These are phyloP conservation scores for Apotomis betuletana DNA, from an alignment of 2,888 invertebrate species.

Conservation along the genomic window DNA sequence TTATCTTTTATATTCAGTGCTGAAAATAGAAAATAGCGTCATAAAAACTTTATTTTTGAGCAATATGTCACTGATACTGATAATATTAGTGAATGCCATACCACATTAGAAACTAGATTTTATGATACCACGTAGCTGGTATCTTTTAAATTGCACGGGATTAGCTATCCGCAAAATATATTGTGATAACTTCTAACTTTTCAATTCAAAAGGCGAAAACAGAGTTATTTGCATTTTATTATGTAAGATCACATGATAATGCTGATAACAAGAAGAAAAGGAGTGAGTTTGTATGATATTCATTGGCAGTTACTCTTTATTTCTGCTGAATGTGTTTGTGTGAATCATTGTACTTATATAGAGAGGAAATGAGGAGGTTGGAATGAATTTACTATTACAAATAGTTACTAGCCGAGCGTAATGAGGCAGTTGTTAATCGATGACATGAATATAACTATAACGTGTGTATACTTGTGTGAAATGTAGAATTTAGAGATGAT, in stretches of 20 bases:
- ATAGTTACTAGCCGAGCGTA: too few relatives aligned
- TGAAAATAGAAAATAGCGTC: background rate
- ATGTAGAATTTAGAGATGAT: too few relatives aligned
- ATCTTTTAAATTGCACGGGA: slow-evolving; percentile 20
- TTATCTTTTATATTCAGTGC: too few relatives aligned
- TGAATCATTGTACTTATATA: background rate
- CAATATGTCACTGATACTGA: slow-evolving; percentile 7
- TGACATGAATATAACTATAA: too few relatives aligned
- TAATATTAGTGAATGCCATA: slow-evolving; percentile 7
- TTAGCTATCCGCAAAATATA: slow-evolving; percentile 17
- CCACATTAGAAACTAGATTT: background rate
- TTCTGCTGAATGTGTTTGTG: background rate
- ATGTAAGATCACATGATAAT: background rate
- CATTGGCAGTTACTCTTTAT: background rate
- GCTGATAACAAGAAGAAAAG: background rate
- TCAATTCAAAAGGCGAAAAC: slow-evolving; percentile 16
- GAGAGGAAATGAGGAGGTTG: too few relatives aligned
- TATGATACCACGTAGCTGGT: background rate
- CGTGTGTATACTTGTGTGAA: too few relatives aligned
- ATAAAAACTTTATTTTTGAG: slow-evolving; percentile 2
- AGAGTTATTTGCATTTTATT: slow-evolving; percentile 1
- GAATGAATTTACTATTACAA: too few relatives aligned
- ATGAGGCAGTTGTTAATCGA: too few relatives aligned
- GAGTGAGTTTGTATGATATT: background rate
- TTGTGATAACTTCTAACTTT: slow-evolving; percentile 15